Percentiles rank a stretch among this genome's conserved stretches.
Conservation (phyloP, 2,797 vertebrate genomes). For the Chloroceryle inda region DNA sequence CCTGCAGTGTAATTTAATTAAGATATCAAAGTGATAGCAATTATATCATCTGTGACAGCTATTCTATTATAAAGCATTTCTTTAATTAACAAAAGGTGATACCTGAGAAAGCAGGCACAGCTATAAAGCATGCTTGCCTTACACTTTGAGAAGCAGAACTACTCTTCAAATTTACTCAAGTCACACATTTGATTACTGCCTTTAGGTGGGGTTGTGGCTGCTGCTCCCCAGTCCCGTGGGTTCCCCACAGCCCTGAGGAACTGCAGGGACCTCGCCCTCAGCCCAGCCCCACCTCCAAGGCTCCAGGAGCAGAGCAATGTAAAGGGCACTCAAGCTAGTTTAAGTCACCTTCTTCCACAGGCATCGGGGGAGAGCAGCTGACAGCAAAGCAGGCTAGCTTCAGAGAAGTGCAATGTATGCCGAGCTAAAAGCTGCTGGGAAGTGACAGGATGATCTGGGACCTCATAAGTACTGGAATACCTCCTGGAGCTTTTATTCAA, state of each 20-base stretch:
- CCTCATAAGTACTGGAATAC: not conserved
- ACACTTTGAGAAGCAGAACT: not conserved
- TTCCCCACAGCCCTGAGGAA: not conserved
- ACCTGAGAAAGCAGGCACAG: conserved; percentile 28
- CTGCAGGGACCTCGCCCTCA: not conserved
- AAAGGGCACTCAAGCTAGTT: not conserved
- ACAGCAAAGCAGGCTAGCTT: not conserved
- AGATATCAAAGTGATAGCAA: conserved; percentile 83
- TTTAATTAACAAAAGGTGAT: conserved; percentile 81
- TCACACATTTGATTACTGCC: not conserved
- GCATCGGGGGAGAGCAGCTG: not conserved
- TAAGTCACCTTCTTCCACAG: not conserved
- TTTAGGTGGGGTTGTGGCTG: not conserved
- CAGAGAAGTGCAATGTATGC: rapidly evolving
- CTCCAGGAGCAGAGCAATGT: not conserved
- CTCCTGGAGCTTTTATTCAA: conserved; percentile 23
- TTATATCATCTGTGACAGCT: conserved; percentile 82
- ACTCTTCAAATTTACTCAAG: not conserved
- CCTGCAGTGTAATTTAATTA: conserved; percentile 81
- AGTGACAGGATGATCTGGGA: conserved; percentile 28
- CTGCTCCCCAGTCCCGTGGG: rapidly evolving
- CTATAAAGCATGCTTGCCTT: not conserved
- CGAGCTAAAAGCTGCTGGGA: not conserved
- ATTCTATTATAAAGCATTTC: conserved; percentile 77
- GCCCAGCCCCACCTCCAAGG: not conserved